Evolutionary conservation across 2,113 vertebrate species (phyloP), one percentile per base, ranked within the genome.

Genomic region (Alouatta palliata): DNA sequence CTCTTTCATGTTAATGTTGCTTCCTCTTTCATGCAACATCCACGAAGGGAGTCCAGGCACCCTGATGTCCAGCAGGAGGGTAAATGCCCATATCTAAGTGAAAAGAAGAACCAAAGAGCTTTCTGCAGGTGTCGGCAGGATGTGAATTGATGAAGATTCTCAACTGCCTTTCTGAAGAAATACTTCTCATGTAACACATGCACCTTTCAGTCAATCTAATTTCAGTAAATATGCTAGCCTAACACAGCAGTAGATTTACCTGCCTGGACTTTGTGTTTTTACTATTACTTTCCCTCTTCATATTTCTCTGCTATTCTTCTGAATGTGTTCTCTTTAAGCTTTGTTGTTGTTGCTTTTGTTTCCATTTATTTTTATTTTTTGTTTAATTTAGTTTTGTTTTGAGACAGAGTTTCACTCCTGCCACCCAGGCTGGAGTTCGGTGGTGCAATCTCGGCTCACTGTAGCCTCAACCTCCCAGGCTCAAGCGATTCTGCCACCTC

Each of bases 101-200:
- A 20, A 17, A 85, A 20, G 49, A 25, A 2, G 66, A 68, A 17
- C 32, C 23, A 37, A 30, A 82, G 10, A 12, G 30, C 20, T 17
- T 32, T 43, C 71, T 19, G 16, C 91, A n/a, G 35, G 12, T 13
- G 52, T 3, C 0, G 1, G 7, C 6, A 10, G 43, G 35, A 17
- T 14, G 1, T 8, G 4, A 25, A 32, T 3, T 5, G 17, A n/a
- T 17, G 3, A 20, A 47, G 25, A 54, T 32, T 52, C 76, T 21
- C 58, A 45, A 4, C 47, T 19, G 37, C 14, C 73, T 58, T 68
- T 20, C 40, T 25, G 3, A 35, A 79, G 87, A 68, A 49, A 47
- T 14, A 25, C 13, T 11, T 58, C 58, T n/a, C 2, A 58, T 4
- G 19, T 27, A 27, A 66, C 14, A 1, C 10, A 0, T 0, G 5